phyloP scores from a whole-genome alignment of 2,888 invertebrate species.

The Leptogaster cylindrica region DNA sequence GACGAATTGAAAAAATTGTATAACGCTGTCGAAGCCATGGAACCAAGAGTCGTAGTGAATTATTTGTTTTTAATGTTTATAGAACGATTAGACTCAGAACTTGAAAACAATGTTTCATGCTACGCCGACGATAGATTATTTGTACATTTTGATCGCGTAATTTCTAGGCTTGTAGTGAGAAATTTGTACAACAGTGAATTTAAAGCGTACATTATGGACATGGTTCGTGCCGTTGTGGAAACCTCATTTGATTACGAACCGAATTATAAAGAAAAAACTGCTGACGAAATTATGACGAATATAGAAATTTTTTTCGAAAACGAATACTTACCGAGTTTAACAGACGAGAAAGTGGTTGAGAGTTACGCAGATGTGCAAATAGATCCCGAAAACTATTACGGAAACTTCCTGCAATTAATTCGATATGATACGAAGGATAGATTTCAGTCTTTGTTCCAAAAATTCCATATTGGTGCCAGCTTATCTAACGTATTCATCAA shows the following conservation, averaged over 20 bases:
- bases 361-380: neutral
- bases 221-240: neutral
- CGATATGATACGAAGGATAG: conserved; percentile 2
- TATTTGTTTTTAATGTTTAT: conserved; percentile 2
- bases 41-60: conserved; percentile 11
- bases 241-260: neutral
- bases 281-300: conserved; percentile 8
- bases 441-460: neutral
- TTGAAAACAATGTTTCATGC: neutral
- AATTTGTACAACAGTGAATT: neutral
- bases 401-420: neutral
- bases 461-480: conserved; percentile 2
- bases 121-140: conserved; percentile 5
- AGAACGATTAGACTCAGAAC: neutral
- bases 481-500: conserved; percentile 4
- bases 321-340: conserved; percentile 10
- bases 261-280: conserved; percentile 4
- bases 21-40: neutral
- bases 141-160: conserved; percentile 14
- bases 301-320: conserved; percentile 1
- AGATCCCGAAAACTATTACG: conserved; percentile 2
- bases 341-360: neutral
- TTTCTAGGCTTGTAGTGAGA: neutral
- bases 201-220: neutral
- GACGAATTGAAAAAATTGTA: neutral